Evolutionary conservation across 2,113 vertebrate genomes (phyloP).

Genomic region (Amblyornis subalaris): DNA sequence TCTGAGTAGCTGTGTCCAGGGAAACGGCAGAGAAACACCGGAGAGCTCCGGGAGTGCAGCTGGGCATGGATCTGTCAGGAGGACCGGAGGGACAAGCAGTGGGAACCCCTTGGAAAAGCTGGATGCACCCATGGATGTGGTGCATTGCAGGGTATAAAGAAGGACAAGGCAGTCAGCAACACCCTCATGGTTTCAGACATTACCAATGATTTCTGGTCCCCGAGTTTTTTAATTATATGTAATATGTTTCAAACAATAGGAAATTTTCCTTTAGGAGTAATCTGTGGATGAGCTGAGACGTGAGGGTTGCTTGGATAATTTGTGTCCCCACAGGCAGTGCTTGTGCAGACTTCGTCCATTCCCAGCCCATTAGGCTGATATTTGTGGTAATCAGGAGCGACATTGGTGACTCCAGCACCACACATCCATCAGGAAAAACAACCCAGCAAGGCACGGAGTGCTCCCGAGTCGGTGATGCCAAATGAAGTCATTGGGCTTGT

Average conservation of each 20-base stretch:
- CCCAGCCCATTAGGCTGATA: background rate
- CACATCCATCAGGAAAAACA: background rate
- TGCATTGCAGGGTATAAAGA: background rate
- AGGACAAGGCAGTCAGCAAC: background rate
- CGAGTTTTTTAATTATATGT: background rate
- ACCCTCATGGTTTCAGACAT: background rate
- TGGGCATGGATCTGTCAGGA: background rate
- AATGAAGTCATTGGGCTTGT: constrained; percentile 46
- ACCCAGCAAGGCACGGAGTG: background rate
- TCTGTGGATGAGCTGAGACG: background rate
- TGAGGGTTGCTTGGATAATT: background rate
- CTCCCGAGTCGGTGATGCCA: constrained; percentile 4
- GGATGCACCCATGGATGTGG: fast-evolving
- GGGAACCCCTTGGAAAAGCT: background rate
- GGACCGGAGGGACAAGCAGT: fast-evolving
- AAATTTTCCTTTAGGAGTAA: background rate
- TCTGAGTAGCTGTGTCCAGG: background rate
- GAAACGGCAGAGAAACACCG: background rate
- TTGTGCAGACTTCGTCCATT: background rate
- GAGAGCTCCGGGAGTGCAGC: background rate
- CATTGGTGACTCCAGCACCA: background rate
- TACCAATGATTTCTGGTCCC: background rate
- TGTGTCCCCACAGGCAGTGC: background rate
- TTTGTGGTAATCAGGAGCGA: background rate
- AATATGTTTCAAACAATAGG: background rate